Evolutionary conservation across 2,113 vertebrate genomes (phyloP).

Genomic region (Leptosomus discolor): DNA sequence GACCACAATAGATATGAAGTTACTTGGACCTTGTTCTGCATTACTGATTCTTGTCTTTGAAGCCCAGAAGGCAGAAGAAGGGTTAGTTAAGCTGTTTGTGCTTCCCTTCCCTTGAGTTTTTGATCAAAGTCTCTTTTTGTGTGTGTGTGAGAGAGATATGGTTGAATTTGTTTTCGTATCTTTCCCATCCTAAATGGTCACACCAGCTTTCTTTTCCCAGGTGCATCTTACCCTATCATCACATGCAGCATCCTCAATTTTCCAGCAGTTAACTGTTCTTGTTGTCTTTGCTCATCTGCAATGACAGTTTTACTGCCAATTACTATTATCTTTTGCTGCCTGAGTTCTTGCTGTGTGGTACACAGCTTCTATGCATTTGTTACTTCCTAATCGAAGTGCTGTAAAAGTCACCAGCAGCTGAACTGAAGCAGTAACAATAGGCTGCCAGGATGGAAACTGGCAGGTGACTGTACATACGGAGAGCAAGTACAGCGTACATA

Average conservation of each 20-base stretch:
- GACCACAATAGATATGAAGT: background rate
- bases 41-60: background rate
- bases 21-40: background rate
- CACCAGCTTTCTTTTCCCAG: background rate
- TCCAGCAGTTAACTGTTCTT: background rate
- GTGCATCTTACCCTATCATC: background rate
- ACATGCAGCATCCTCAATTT: background rate
- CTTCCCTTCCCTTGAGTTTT: background rate
- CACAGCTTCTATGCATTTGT: background rate
- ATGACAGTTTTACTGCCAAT: background rate
- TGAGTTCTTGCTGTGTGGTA: background rate
- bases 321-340: background rate
- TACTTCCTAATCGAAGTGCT: background rate
- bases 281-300: background rate
- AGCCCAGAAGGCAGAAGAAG: background rate
- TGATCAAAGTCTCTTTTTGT: background rate
- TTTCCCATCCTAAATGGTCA: background rate
- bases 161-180: background rate
- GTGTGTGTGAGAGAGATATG: background rate
- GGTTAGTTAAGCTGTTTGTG: background rate
- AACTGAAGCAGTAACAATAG: background rate
- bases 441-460: background rate
- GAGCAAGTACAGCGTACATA: background rate
- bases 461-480: background rate
- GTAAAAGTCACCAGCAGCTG: background rate